Percentiles rank a stretch among this genome's conserved stretches.
These are phyloP conservation scores for Mellivora capensis DNA, from an alignment of 2,113 vertebrate species.

Conservation along the genomic window DNA sequence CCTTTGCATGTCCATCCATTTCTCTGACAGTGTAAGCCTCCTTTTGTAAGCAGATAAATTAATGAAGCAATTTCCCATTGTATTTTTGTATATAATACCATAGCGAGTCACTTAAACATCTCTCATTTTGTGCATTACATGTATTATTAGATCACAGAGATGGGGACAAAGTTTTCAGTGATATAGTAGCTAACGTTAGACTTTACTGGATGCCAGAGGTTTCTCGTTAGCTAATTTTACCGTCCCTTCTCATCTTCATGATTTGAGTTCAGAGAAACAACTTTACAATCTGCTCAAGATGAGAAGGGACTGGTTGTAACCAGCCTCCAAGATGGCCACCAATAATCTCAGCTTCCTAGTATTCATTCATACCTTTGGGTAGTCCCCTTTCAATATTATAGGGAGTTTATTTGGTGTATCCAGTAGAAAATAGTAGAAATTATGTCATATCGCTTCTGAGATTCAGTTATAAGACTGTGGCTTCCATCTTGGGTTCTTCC, in stretches of 20 bases:
- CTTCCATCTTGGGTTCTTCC: neutral
- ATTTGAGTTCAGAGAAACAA: neutral
- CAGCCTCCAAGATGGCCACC: neutral
- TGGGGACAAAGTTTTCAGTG: neutral
- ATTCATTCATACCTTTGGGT: neutral
- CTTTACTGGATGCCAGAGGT: neutral
- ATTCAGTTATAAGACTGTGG: neutral
- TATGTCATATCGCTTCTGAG: neutral
- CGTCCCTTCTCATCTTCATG: neutral
- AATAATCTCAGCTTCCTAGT: neutral
- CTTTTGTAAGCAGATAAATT: neutral
- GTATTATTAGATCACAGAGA: neutral
- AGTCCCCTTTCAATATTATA: neutral
- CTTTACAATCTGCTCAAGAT: neutral
- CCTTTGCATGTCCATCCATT: neutral
- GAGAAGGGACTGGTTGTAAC: neutral
- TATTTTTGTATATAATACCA: neutral
- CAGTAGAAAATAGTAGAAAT: neutral
- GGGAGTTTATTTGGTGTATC: neutral
- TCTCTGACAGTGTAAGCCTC: neutral
- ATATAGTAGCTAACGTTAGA: neutral
- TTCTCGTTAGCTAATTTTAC: neutral
- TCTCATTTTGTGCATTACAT: neutral
- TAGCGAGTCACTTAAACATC: neutral
- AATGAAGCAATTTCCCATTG: neutral